Evolutionary conservation across 2,888 invertebrate genomes (phyloP).

Genomic region (Matsumyia berberina): DNA sequence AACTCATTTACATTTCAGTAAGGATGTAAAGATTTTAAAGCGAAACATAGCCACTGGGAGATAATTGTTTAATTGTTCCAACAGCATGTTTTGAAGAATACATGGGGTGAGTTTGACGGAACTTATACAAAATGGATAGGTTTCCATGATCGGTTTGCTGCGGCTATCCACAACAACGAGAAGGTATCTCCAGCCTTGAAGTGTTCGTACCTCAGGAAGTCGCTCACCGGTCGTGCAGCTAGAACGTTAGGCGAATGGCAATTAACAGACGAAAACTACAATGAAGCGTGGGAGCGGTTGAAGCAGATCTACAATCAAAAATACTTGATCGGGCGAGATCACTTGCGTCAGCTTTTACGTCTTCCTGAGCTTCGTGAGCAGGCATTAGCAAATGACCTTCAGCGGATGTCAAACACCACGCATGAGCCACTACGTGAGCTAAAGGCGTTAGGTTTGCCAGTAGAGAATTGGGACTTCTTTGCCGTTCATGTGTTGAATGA

Average conservation of each 20-base stretch:
- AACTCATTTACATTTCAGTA: too few relatives aligned
- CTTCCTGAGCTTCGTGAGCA: not conserved
- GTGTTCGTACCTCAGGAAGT: slow-evolving; percentile 35
- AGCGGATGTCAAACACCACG: not conserved
- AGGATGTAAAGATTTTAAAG: too few relatives aligned
- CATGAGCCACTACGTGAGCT: not conserved
- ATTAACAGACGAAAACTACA: slow-evolving; percentile 19
- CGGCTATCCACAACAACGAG: not conserved
- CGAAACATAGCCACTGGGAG: too few relatives aligned
- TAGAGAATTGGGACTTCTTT: slow-evolving; percentile 38
- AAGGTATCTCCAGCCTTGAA: not conserved
- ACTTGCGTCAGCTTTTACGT: not conserved
- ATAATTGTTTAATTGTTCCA: too few relatives aligned
- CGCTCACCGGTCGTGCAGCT: slow-evolving; percentile 11
- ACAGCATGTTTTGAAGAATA: too few relatives aligned
- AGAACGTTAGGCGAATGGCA: slow-evolving; percentile 27
- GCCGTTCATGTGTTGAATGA: slow-evolving; percentile 31
- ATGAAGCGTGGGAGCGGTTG: slow-evolving; percentile 22
- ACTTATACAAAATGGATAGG: not conserved
- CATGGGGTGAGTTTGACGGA: not conserved
- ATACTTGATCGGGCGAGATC: not conserved
- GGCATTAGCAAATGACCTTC: not conserved
- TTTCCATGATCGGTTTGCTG: not conserved
- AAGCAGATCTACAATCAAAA: not conserved
- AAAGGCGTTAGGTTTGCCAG: slow-evolving; percentile 7